Evolutionary conservation across 2,888 invertebrate species (phyloP).

Genomic region (Tolmerus cingulatus): DNA sequence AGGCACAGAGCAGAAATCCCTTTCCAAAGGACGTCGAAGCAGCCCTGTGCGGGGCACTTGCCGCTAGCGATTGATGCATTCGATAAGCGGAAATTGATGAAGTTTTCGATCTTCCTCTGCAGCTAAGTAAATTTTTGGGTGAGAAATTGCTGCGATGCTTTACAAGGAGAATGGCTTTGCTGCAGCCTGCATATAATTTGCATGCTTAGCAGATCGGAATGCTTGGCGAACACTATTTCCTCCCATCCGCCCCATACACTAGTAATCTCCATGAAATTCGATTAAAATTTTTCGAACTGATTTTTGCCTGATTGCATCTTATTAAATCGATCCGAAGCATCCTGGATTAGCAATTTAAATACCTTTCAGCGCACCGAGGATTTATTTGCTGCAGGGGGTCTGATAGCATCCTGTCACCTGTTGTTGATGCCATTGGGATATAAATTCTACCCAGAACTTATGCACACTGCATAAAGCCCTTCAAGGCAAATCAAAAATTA

Average conservation of each 20-base stretch:
- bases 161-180: not conserved
- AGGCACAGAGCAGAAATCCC: not conserved
- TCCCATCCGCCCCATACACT: not conserved
- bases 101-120: not conserved
- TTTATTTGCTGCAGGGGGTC: not conserved
- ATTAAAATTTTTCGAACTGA: not conserved
- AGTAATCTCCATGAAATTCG: not conserved
- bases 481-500: not conserved
- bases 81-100: constrained; percentile 29
- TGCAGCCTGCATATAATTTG: constrained; percentile 4
- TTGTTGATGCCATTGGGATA: not conserved
- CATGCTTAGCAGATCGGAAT: constrained; percentile 2
- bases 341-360: not conserved
- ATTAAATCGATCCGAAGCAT: not conserved
- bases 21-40: not conserved
- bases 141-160: constrained; percentile 17
- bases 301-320: not conserved
- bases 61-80: constrained; percentile 18
- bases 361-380: not conserved
- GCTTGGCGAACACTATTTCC: not conserved
- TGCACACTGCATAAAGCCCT: not conserved
- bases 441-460: not conserved
- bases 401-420: not conserved
- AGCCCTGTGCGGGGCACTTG: not conserved
- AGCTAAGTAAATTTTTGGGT: constrained; percentile 24